Conservation (phyloP, 2,113 vertebrate genomes). For the Symphodus melops region DNA sequence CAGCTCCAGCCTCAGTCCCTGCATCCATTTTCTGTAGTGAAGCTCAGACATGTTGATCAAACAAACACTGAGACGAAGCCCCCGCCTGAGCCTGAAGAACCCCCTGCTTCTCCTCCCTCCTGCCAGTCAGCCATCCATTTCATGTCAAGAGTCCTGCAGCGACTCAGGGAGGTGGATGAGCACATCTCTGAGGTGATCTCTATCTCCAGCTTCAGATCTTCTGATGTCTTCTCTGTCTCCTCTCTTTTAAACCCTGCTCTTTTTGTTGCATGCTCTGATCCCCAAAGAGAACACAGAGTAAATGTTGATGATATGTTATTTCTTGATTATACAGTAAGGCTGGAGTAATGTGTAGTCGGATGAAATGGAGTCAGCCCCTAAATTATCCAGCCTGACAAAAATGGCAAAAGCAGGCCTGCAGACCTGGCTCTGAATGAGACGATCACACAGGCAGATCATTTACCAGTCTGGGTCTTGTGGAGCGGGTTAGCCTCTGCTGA, state of each 20-base stretch:
- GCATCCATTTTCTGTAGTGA: conserved; percentile 76
- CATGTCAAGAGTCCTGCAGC: conserved; percentile 90
- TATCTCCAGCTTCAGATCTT: conserved; percentile 53
- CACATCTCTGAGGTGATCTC: conserved; percentile 93
- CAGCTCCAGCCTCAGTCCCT: conserved; percentile 75
- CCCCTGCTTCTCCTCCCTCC: conserved; percentile 74
- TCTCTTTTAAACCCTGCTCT: conserved; percentile 2
- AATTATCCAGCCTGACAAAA: conserved; percentile 61
- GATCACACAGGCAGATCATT: conserved; percentile 45
- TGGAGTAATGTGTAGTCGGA: conserved; percentile 57
- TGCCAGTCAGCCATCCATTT: conserved; percentile 86
- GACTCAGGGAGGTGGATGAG: conserved; percentile 94
- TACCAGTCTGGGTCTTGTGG: conserved; percentile 22
- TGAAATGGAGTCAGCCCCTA: conserved; percentile 57
- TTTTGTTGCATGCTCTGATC: conserved; percentile 26
- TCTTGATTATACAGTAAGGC: conserved; percentile 56
- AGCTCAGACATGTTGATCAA: conserved; percentile 72
- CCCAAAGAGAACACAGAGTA: conserved; percentile 25
- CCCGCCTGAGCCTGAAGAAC: conserved; percentile 45
- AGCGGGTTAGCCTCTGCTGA: conserved; percentile 6
- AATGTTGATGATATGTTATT: conserved; percentile 56
- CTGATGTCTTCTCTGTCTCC: conserved; percentile 20
- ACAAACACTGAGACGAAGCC: conserved; percentile 36
- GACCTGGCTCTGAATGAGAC: conserved; percentile 44
- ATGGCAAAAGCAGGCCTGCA: conserved; percentile 42